Percentiles rank a stretch among this genome's conserved stretches.
Evolutionary conservation across 2,797 vertebrate species (phyloP).

Genomic region (Eulemur rubriventer): DNA sequence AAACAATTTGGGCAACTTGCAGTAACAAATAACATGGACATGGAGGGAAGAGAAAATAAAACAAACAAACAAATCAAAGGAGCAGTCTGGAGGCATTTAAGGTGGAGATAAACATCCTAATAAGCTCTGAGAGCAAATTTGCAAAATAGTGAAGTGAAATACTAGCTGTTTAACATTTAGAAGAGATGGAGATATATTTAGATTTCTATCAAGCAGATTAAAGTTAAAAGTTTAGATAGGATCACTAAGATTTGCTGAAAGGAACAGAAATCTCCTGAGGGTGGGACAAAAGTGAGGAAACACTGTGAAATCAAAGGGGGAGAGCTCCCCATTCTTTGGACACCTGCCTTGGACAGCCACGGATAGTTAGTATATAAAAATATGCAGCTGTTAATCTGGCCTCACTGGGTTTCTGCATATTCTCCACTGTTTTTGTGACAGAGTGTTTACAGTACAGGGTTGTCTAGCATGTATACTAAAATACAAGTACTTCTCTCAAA

Average conservation of each 20-base stretch:
- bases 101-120: neutral
- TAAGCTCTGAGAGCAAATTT: neutral
- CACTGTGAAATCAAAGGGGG: neutral
- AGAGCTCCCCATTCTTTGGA: no score
- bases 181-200: neutral
- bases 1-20: neutral
- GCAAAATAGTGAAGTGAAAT: neutral
- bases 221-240: neutral
- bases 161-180: neutral
- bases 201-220: neutral
- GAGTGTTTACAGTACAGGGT: neutral
- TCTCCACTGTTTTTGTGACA: neutral
- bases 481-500: neutral
- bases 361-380: neutral
- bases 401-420: neutral
- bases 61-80: neutral
- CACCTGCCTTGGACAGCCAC: neutral
- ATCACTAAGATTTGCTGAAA: neutral
- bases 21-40: neutral
- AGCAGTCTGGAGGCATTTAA: neutral
- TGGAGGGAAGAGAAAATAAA: slow-evolving; percentile 1
- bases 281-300: neutral
- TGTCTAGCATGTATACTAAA: neutral
- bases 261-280: neutral
- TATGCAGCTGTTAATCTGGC: neutral